Base-by-base conservation (phyloP, 2,797 vertebrate genomes). In the Sitta carolinensis region DNA sequence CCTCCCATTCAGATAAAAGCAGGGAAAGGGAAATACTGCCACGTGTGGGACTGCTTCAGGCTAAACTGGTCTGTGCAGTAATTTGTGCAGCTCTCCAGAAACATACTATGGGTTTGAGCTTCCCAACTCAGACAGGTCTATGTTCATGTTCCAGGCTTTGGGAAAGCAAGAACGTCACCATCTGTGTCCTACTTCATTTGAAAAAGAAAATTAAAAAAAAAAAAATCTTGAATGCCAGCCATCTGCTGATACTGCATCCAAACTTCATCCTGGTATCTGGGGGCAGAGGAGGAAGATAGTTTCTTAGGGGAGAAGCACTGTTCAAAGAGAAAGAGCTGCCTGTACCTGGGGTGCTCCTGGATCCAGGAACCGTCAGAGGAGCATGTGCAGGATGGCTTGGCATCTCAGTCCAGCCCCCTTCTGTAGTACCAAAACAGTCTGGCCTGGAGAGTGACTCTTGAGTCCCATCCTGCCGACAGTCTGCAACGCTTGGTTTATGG, bases 111-210 rank as follows among this genome's bases (percentile, higher is more conserved):
- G 30, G 16, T n/a, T 42, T 83, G 86, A 84, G 45, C 45, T 93
- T 90, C 67, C 63, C 30, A 57, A 16, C 47, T 90, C 14, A 61
- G 29, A 18, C 54, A 75, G 58, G 62, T 90, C 86, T 84, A 17
- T 1, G 1, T 64, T 94, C 90, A 40, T 8, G 40, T 89, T 93
- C 76, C 78, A 54, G 72, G 66, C 62, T 94, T 87, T 83, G 43
- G 76, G 62, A 84, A 84, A 77, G 88, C 38, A 76, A 64, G 25
- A 90, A 62, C 23, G 38, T 91, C 42, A 87, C 94, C 89, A 87
- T 94, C 92, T 95, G 72, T 85, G 75, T 89, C 93, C 84, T 63
- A 52, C 72, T 95, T 94, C 29, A 78, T 93, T 93, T 85, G 64
- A 62, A 87, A 79, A 91, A 84, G 23, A 64, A 93, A 92, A 90